Conservation (phyloP, 1,140 invertebrate genomes). For the Scaptodrosophila lebanonensis region DNA sequence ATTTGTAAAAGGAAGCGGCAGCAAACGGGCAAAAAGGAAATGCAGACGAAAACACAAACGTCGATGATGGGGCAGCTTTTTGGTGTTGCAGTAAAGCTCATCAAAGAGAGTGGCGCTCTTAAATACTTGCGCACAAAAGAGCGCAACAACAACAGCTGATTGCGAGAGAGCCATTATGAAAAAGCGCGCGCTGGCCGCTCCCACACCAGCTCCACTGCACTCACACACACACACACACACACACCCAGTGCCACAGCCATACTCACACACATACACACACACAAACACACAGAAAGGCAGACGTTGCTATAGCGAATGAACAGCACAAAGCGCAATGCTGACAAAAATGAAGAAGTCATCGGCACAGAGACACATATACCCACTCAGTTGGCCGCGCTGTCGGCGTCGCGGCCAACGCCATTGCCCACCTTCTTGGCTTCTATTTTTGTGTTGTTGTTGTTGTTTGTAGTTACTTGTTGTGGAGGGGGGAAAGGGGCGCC, state of each 20-base stretch:
- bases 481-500: neutral
- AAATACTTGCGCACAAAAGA: too few species aligned
- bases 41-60: slow-evolving; percentile 32
- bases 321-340: slow-evolving; percentile 60
- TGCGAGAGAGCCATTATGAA: slow-evolving; percentile 10
- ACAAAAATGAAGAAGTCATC: slow-evolving; percentile 67
- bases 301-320: slow-evolving; percentile 72
- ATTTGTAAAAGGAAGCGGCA: slow-evolving; percentile 44
- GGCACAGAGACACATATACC: slow-evolving; percentile 77
- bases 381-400: slow-evolving; percentile 57
- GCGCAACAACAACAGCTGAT: slow-evolving; percentile 34
- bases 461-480: slow-evolving; percentile 11
- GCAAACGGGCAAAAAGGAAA: slow-evolving; percentile 37
- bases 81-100: slow-evolving; percentile 31
- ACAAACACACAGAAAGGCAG: slow-evolving; percentile 24
- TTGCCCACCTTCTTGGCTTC: slow-evolving; percentile 3
- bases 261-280: slow-evolving; percentile 3
- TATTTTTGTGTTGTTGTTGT: slow-evolving; percentile 11
- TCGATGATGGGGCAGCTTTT: slow-evolving; percentile 34
- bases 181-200: slow-evolving; percentile 36
- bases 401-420: slow-evolving; percentile 2
- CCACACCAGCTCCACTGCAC: slow-evolving; percentile 3
- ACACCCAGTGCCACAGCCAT: neutral
- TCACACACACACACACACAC: slow-evolving; percentile 9
- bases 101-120: slow-evolving; percentile 2